Evolutionary conservation across 1,140 invertebrate species (phyloP), one percentile per base, ranked within the genome.

Genomic region (Papilio helenus): DNA sequence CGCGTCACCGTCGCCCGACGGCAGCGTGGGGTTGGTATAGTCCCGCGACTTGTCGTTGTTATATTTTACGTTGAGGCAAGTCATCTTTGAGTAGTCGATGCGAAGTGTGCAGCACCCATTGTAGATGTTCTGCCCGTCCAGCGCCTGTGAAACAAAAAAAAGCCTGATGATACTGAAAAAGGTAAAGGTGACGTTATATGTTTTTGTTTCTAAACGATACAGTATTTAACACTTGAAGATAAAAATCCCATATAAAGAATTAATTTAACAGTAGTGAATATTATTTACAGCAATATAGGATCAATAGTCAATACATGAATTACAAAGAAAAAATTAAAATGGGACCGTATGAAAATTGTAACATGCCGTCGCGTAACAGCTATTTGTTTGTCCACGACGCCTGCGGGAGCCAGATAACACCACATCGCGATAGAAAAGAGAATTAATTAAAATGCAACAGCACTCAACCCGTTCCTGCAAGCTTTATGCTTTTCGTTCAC

Each of bases 31-130:
- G 95, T 99, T 99, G 82, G 99, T 99, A 95, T 99, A 99, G 95
- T 99, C 99, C 72, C 99, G 96, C 76, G 98, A 99, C 95, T 99
- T 99, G 95, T 99, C 99, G 95, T 99, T 99, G 96, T 99, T 99
- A 95, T 99, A 99, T 94, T 99, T 99, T 49, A 99, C 99, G 95
- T 99, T 99, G 81, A 99, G 95, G 81, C 98, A 98, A 81, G 97
- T 97, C 96, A 99, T 97, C 95, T 99, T 99, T 85, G 98, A 99
- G 95, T 99, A 99, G 95, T 99, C 99, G 88, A 99, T 99, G 90
- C 99, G 97, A 86, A 99, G 95, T n/a, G 98, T 99, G 96, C 99
- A 99, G 95, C 99, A 99, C 68, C 98, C 98, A 94, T 99, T 99
- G 96, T 99, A 99, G 87, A 99, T 99, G 91, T 99, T 99, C 95